Conservation (phyloP, 2,888 invertebrate species). For the Rugalucina vietnamica region DNA sequence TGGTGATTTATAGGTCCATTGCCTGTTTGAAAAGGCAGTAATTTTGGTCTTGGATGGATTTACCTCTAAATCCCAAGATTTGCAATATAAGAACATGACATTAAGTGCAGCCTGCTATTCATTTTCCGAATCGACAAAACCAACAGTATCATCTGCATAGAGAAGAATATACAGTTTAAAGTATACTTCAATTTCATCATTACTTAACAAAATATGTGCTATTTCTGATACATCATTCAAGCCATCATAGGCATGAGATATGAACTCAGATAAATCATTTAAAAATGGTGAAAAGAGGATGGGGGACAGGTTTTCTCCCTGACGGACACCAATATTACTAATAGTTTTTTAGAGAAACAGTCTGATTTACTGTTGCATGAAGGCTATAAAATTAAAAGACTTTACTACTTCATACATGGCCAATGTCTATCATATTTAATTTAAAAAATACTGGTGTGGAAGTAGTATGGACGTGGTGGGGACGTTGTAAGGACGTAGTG, state of each 20-base stretch:
- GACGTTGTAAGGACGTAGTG: no score
- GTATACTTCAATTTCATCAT: constrained; percentile 25
- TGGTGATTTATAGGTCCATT: no score
- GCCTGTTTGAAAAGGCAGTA: constrained; percentile 14
- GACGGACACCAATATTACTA: background rate
- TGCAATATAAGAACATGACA: constrained; percentile 33
- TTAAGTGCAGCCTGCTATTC: constrained; percentile 22
- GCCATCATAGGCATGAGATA: background rate
- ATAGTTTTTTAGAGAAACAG: no score
- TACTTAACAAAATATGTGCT: background rate
- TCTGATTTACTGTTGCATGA: background rate
- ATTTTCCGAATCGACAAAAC: constrained; percentile 24
- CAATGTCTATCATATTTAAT: no score
- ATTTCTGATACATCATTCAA: background rate
- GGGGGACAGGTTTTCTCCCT: constrained; percentile 6
- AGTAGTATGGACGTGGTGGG: no score
- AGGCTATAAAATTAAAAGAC: no score
- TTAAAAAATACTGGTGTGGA: no score
- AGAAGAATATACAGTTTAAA: constrained; percentile 33
- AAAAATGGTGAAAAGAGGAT: constrained; percentile 15
- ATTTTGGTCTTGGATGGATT: constrained; percentile 34
- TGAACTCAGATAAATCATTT: background rate
- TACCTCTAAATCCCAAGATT: constrained; percentile 23
- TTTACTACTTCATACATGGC: no score
- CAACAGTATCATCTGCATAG: constrained; percentile 35